Evolutionary conservation across 1,140 invertebrate genomes (phyloP).

Genomic region (Microplitis mediator): DNA sequence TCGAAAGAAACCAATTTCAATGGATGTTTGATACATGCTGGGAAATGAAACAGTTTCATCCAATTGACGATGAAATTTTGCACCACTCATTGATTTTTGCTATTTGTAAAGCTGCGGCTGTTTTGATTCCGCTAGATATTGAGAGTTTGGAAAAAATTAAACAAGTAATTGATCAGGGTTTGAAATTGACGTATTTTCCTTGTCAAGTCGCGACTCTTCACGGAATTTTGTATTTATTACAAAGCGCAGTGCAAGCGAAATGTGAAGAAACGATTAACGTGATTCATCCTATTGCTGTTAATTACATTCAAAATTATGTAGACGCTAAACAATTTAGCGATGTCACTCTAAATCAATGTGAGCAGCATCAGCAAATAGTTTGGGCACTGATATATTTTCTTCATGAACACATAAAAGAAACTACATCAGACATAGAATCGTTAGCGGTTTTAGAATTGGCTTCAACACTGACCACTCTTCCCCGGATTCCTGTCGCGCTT

Average conservation of each 20-base stretch:
- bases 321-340: slow-evolving; percentile 54
- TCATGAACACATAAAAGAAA: slow-evolving; percentile 66
- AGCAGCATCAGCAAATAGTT: slow-evolving; percentile 70
- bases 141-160: slow-evolving; percentile 68
- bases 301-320: slow-evolving; percentile 74
- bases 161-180: slow-evolving; percentile 68
- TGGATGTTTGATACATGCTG: slow-evolving; percentile 76
- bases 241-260: slow-evolving; percentile 67
- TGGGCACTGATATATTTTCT: slow-evolving; percentile 76
- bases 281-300: slow-evolving; percentile 69
- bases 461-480: slow-evolving; percentile 50
- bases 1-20: slow-evolving; percentile 71
- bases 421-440: slow-evolving; percentile 54
- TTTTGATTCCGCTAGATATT: slow-evolving; percentile 66
- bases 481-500: slow-evolving; percentile 52
- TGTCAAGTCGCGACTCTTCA: slow-evolving; percentile 73
- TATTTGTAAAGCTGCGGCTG: slow-evolving; percentile 72
- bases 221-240: slow-evolving; percentile 78
- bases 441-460: slow-evolving; percentile 56
- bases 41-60: slow-evolving; percentile 69
- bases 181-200: slow-evolving; percentile 71
- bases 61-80: slow-evolving; percentile 74
- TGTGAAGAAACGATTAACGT: slow-evolving; percentile 67
- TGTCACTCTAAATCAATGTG: slow-evolving; percentile 55
- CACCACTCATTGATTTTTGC: slow-evolving; percentile 73